Evolutionary conservation across 2,888 invertebrate species (phyloP), one percentile per base, ranked within the genome.

Genomic region (Cordilura impudica): DNA sequence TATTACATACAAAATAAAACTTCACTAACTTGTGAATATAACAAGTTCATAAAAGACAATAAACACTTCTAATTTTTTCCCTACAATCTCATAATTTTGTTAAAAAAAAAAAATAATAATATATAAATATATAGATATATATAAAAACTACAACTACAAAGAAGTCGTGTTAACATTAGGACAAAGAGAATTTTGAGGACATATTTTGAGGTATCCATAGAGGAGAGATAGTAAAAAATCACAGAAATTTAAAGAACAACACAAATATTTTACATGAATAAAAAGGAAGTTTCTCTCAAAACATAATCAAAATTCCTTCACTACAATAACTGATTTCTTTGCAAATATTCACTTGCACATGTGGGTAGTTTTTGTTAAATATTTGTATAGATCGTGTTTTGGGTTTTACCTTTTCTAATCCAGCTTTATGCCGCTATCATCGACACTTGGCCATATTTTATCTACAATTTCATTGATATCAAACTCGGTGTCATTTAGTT

Each of bases 391-490:
- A 4, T 2, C 8, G 29, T 35, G 35, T 35, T 65, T 79, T 56
- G 31, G 29, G 43, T 43, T 63, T 77, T 82, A 82, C 76, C 78
- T 81, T 69, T 19, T 49, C 81, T 83, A 88, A 56, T 88, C 86
- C 81, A 86, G 81, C 77, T 87, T 87, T 54, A 88, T 86, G 81
- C 86, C 86, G 73, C 87, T 86, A 60, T 89, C 89, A 79, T 89
- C 88, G 26, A 85, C 84, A 81, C 85, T 84, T 14, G 85, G 85
- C 92, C 93, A 93, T 71, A 92, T 93, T 92, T 86, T 83, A 69
- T 86, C 88, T 53, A 88, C 88, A 69, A 87, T 87, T 69, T 88
- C 86, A 21, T 93, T 93, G 60, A 94, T 83, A 85, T 94, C 94
- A 81, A 92, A 93, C 84, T 94, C 93, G 90, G 93, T 92, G 81